Evolutionary conservation across 2,113 vertebrate genomes (phyloP).

Genomic region (Pygoscelis antarcticus): DNA sequence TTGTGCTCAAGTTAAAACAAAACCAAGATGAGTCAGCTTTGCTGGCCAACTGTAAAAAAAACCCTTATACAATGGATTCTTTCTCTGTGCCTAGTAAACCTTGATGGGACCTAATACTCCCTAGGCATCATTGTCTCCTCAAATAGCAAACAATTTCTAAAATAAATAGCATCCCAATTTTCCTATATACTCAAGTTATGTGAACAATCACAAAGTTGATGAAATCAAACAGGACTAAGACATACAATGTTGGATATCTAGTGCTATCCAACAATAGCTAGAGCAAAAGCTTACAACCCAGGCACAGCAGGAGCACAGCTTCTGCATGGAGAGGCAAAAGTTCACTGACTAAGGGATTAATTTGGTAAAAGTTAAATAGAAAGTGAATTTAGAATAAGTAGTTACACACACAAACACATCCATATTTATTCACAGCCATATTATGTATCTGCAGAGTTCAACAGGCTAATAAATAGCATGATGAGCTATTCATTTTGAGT

Average conservation of each 20-base stretch:
- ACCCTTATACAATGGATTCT: neutral
- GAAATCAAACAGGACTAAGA: neutral
- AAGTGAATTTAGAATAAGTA: neutral
- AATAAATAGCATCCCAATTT: neutral
- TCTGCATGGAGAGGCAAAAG: neutral
- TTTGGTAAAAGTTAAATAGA: neutral
- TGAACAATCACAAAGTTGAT: neutral
- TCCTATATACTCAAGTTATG: neutral
- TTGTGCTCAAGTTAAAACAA: neutral
- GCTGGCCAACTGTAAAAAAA: neutral
- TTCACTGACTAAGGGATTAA: neutral
- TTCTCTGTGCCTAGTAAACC: neutral
- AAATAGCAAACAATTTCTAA: neutral
- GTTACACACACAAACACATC: neutral
- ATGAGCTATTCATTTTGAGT: neutral
- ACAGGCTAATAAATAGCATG: neutral
- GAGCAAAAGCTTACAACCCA: neutral
- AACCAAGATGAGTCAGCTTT: neutral
- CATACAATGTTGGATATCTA: neutral
- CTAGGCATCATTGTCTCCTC: neutral
- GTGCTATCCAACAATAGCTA: no score
- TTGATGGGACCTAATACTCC: neutral
- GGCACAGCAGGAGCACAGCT: neutral
- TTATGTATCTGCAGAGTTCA: neutral
- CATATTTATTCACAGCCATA: neutral